Evolutionary conservation across 2,113 vertebrate genomes (phyloP).

Genomic region (Pungitius pungitius): DNA sequence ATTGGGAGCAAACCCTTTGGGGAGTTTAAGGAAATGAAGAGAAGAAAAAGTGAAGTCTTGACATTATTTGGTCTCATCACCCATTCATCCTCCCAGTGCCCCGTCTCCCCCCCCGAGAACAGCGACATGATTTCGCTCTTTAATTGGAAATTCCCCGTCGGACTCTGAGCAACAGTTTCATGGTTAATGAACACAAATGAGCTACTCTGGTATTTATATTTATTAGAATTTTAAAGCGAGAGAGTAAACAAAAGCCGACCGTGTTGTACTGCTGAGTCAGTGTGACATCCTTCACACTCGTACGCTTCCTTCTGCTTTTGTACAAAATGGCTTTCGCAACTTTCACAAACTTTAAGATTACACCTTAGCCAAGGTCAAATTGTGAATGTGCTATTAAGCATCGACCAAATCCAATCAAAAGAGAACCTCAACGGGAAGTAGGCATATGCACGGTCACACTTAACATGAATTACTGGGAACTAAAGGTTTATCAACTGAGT

Average conservation of each 20-base stretch:
- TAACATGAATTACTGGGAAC: conserved; percentile 23
- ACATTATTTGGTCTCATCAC: conserved; percentile 41
- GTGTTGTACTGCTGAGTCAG: neutral
- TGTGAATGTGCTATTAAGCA: neutral
- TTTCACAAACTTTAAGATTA: too few species aligned
- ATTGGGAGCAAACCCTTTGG: conserved; percentile 24
- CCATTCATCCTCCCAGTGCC: neutral
- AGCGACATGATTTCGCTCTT: conserved; percentile 30
- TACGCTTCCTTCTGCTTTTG: too few species aligned
- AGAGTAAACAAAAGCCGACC: neutral
- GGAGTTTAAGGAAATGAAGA: conserved; percentile 21
- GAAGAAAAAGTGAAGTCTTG: conserved; percentile 21
- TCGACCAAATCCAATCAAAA: neutral
- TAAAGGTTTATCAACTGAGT: conserved; percentile 5
- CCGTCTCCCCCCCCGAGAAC: conserved; percentile 9
- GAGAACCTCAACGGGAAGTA: conserved; percentile 8
- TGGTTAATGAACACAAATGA: conserved; percentile 43
- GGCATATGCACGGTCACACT: conserved; percentile 16
- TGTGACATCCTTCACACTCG: too few species aligned
- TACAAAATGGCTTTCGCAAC: too few species aligned
- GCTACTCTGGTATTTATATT: conserved; percentile 19
- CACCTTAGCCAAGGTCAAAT: neutral
- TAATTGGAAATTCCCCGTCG: conserved; percentile 38
- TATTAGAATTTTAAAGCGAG: conserved; percentile 12
- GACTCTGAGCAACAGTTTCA: conserved; percentile 23